Base-by-base conservation (phyloP, 2,113 vertebrate species). In the Onychostoma macrolepis region DNA sequence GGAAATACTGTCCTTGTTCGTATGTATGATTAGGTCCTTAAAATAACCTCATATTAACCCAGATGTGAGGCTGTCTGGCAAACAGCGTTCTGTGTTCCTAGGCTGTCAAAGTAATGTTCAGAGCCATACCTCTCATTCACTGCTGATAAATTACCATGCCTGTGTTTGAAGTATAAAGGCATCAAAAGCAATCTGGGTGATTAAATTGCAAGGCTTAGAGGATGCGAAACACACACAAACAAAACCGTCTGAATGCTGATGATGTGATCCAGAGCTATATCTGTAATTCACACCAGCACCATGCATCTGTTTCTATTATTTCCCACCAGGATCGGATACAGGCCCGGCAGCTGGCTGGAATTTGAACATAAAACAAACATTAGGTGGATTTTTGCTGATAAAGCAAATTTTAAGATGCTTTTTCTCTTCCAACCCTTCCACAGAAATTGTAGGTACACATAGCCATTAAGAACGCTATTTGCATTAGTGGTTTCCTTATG, bases 111-210 rank as follows among this genome's bases (percentile, higher is more conserved):
- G 72, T 24, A 88, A 61, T 45, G 79, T 58, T 86, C 77, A 41
- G 24, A 88, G 41, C 43, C 53, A 58, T 83, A 41, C 19, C 58
- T 67, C 17, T 50, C 71, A 74, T 65, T 83, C 71, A 63, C 69
- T 15, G 26, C 85, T 84, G 65, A 77, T 85, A 80, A 87, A 89
- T 80, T 56, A 85, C 41, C 67, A 75, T 65, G 79, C 58, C 24
- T 45, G 85, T 56, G 48, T 53, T 85, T 78, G 58, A 38, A 50
- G 45, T 79, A 87, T 80, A 85, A 85, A 89, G 78, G 65, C 61
- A 89, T 87, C 56, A 75, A 26, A 87, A 80, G 83, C 77, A 65
- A 87, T 87, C 72, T 87, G 80, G 58, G 63, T 84, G 78, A 89
- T 87, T 87, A 85, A 81, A 82, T 71, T 77, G 81, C 50, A 71